A percentile compares a stretch with the other conserved stretches of the same genome.
These are phyloP conservation scores for Oligia fasciuncula DNA, from an alignment of 2,888 invertebrate species.

Conservation along the genomic window DNA sequence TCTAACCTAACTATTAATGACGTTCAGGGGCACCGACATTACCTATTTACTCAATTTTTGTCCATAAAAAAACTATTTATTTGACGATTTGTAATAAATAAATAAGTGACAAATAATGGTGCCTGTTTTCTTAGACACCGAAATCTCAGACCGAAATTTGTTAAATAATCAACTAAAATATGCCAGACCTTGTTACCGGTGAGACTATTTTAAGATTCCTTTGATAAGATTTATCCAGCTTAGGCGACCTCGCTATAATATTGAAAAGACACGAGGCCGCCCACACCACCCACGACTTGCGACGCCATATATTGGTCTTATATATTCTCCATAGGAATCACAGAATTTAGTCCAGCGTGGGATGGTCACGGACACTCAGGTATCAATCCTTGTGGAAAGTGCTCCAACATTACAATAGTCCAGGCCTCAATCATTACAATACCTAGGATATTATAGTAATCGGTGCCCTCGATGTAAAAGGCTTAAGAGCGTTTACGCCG, in stretches of 20 bases:
- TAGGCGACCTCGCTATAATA: background rate
- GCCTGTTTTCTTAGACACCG: background rate
- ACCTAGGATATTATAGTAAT: background rate
- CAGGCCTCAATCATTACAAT: background rate
- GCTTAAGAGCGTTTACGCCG: too few relatives aligned
- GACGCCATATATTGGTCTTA: conserved; percentile 11
- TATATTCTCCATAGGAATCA: background rate
- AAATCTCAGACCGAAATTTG: background rate
- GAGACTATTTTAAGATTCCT: background rate
- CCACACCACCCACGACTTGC: background rate
- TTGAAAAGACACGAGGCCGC: background rate
- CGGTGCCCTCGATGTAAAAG: too few relatives aligned
- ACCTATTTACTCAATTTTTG: background rate
- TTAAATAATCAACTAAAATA: background rate
- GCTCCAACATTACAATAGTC: background rate
- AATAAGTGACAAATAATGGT: background rate
- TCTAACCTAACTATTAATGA: background rate
- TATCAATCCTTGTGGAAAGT: background rate
- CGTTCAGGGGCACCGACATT: background rate
- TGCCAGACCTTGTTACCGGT: background rate
- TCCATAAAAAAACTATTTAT: background rate
- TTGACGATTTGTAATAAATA: background rate
- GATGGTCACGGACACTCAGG: background rate
- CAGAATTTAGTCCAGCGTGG: conserved; percentile 3
- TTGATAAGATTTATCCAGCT: background rate